A percentile compares a stretch with the other conserved stretches of the same genome.
Evolutionary conservation across 2,888 invertebrate genomes (phyloP).

Genomic region (Macaria notata): DNA sequence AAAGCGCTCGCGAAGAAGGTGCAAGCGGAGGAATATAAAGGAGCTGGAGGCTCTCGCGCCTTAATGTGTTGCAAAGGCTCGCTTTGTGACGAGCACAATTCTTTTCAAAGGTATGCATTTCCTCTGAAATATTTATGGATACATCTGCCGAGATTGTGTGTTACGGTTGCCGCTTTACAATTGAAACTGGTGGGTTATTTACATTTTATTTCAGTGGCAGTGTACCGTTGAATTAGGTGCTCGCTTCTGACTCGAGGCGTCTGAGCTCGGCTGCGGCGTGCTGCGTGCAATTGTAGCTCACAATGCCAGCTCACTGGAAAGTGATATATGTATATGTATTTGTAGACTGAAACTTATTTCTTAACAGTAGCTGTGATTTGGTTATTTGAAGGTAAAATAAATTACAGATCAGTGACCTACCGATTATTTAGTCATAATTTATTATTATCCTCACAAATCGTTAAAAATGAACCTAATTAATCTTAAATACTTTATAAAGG

Average conservation of each 20-base stretch:
- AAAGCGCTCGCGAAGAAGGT: slow-evolving; percentile 19
- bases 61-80: slow-evolving; percentile 26
- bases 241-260: slow-evolving; percentile 11
- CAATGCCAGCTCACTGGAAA: not conserved
- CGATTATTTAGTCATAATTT: too few relatives aligned
- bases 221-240: slow-evolving; percentile 24
- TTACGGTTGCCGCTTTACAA: slow-evolving; percentile 26
- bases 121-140: slow-evolving; percentile 34
- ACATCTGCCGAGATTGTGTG: slow-evolving; percentile 33
- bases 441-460: too few relatives aligned
- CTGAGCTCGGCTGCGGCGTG: slow-evolving; percentile 13
- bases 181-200: slow-evolving; percentile 27
- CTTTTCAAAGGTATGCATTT: slow-evolving; percentile 31
- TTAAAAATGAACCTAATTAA: too few relatives aligned
- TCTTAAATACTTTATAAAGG: too few relatives aligned
- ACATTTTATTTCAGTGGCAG: slow-evolving; percentile 26
- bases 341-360: too few relatives aligned
- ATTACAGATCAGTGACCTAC: too few relatives aligned
- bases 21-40: slow-evolving; percentile 21
- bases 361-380: too few relatives aligned
- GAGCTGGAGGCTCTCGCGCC: slow-evolving; percentile 12
- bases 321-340: not conserved
- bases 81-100: slow-evolving; percentile 30
- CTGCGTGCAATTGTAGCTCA: slow-evolving; percentile 15
- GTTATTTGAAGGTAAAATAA: too few relatives aligned